Evolutionary conservation across 2,113 vertebrate species (phyloP).

Genomic region (Neogale vison): DNA sequence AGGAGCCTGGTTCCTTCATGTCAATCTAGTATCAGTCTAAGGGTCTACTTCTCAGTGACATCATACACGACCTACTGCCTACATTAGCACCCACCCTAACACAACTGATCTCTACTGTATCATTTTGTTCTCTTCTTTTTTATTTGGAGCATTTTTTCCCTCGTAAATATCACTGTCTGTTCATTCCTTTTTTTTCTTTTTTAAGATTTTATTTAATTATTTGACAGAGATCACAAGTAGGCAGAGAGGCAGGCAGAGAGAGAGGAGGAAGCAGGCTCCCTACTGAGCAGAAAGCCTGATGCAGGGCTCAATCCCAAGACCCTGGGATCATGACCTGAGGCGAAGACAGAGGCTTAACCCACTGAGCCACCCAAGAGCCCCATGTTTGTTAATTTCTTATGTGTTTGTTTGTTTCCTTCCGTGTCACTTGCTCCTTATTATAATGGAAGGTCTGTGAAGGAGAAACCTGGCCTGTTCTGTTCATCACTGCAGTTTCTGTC

Average conservation of each 20-base stretch:
- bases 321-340: too few species aligned
- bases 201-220: too few species aligned
- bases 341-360: too few species aligned
- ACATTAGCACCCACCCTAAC: background rate
- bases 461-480: background rate
- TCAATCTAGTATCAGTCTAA: background rate
- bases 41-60: background rate
- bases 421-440: background rate
- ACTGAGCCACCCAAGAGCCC: too few species aligned
- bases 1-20: background rate
- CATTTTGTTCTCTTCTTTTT: background rate
- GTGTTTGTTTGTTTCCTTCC: background rate
- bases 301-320: too few species aligned
- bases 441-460: background rate
- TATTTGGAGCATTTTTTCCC: background rate
- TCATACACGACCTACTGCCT: background rate
- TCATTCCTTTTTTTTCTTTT: too few species aligned
- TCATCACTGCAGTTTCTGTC: background rate
- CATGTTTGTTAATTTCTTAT: background rate
- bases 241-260: too few species aligned
- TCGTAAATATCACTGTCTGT: background rate
- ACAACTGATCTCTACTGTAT: background rate
- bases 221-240: too few species aligned
- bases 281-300: too few species aligned
- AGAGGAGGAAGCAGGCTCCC: too few species aligned